Evolutionary conservation across 1,140 invertebrate genomes (phyloP).

Genomic region (Drosophila watanabei): DNA sequence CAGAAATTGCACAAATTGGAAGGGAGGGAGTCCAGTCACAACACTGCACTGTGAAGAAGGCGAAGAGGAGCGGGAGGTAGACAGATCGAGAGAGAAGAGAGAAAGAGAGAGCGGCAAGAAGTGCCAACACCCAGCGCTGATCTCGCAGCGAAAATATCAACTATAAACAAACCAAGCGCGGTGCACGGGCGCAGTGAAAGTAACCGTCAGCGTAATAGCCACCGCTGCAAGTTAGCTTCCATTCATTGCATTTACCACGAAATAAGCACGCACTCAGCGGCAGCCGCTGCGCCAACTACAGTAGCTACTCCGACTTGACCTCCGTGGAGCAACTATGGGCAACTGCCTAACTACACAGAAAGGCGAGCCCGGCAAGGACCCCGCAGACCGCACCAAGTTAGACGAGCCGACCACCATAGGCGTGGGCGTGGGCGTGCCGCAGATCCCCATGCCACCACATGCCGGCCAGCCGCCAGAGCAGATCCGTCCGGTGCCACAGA

Average conservation of each 20-base stretch:
- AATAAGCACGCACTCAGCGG: slow-evolving; percentile 24
- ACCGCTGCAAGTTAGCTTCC: slow-evolving; percentile 61
- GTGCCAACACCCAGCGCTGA: slow-evolving; percentile 77
- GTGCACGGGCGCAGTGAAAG: slow-evolving; percentile 65
- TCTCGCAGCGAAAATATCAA: slow-evolving; percentile 65
- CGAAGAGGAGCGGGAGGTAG: slow-evolving; percentile 11
- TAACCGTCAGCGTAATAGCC: slow-evolving; percentile 62
- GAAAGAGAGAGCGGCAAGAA: slow-evolving; percentile 48
- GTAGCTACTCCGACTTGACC: slow-evolving; percentile 10
- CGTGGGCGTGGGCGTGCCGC: slow-evolving; percentile 68
- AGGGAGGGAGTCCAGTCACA: slow-evolving; percentile 36
- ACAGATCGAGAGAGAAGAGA: slow-evolving; percentile 31
- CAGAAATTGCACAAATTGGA: slow-evolving; percentile 51
- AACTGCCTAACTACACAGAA: slow-evolving; percentile 85
- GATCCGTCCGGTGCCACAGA: slow-evolving; percentile 85
- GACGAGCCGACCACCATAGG: slow-evolving; percentile 71
- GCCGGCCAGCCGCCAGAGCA: slow-evolving; percentile 81
- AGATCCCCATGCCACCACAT: slow-evolving; percentile 60
- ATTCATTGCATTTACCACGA: slow-evolving; percentile 76
- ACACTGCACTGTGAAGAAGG: slow-evolving; percentile 12
- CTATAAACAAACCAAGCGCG: slow-evolving; percentile 70
- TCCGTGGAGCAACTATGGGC: slow-evolving; percentile 60
- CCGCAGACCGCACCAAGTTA: slow-evolving; percentile 68
- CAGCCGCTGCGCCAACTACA: slow-evolving; percentile 2
- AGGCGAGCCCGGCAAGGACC: slow-evolving; percentile 73